Evolutionary conservation across 2,797 vertebrate species (phyloP).

Genomic region (Pseudopleuronectes americanus): DNA sequence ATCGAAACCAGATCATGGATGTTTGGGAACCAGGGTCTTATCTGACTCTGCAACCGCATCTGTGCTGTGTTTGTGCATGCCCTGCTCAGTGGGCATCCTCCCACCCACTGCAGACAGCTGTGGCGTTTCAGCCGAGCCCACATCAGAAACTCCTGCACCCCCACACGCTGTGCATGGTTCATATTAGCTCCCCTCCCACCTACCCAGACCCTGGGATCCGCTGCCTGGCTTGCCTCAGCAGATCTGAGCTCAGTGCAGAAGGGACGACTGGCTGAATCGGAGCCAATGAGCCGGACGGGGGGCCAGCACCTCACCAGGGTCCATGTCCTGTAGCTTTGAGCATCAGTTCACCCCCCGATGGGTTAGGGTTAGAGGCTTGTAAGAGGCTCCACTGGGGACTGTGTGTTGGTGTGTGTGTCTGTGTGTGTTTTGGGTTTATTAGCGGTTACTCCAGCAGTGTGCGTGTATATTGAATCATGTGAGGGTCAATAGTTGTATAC

Average conservation of each 20-base stretch:
- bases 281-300: constrained; percentile 49
- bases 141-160: constrained; percentile 67
- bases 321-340: constrained; percentile 22
- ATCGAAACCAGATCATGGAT: constrained; percentile 54
- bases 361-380: constrained; percentile 18
- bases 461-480: constrained; percentile 4
- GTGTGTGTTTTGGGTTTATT: constrained; percentile 20
- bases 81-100: constrained; percentile 75
- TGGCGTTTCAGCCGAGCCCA: constrained; percentile 63
- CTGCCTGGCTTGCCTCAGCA: constrained; percentile 59
- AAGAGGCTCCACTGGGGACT: background rate
- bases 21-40: constrained; percentile 53
- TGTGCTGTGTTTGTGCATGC: constrained; percentile 74
- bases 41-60: constrained; percentile 52
- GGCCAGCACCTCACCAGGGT: constrained; percentile 28
- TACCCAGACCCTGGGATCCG: constrained; percentile 51
- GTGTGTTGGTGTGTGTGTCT: background rate
- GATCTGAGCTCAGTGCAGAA: constrained; percentile 44
- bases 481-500: background rate
- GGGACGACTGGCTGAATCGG: constrained; percentile 52
- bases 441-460: constrained; percentile 17
- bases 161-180: constrained; percentile 72
- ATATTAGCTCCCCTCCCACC: constrained; percentile 73
- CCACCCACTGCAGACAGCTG: constrained; percentile 77
- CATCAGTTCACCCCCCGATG: constrained; percentile 33